These are phyloP conservation scores for Melanostoma scalare DNA, from an alignment of 2,888 invertebrate species.

Conservation along the genomic window DNA sequence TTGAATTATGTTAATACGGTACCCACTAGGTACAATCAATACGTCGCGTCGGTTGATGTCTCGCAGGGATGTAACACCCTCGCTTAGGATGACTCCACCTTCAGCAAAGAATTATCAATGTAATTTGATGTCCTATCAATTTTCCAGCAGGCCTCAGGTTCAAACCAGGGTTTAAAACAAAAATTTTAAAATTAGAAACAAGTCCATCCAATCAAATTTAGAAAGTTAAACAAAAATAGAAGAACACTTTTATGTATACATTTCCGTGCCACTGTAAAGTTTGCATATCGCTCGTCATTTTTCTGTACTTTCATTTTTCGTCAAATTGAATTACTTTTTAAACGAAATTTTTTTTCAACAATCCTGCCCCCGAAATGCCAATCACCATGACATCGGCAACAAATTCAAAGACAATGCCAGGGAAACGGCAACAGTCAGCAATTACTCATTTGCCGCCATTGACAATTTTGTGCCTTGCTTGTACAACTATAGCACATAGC, in stretches of 20 bases:
- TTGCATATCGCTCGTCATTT: neutral
- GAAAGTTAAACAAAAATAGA: no score
- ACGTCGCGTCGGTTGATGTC: no score
- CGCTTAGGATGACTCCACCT: no score
- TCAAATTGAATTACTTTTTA: slow-evolving; percentile 32
- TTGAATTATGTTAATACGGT: no score
- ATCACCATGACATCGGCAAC: slow-evolving; percentile 13
- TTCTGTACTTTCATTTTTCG: neutral
- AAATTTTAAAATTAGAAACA: no score
- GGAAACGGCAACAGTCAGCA: slow-evolving; percentile 41
- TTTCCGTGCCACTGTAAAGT: slow-evolving; percentile 10
- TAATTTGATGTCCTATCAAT: no score
- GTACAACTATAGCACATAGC: neutral
- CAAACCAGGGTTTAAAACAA: no score
- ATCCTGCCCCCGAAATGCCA: neutral
- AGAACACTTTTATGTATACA: neutral
- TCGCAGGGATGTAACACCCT: no score
- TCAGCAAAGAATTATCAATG: no score
- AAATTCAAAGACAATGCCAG: slow-evolving; percentile 17
- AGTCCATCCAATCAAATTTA: no score
- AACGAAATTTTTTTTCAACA: slow-evolving; percentile 1
- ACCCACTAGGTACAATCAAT: no score
- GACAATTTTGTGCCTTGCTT: slow-evolving; percentile 7
- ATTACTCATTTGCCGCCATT: slow-evolving; percentile 50
- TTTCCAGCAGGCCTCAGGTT: no score